Percentiles rank a stretch among this genome's conserved stretches.
These are phyloP conservation scores for Sycophaga agraensis DNA, from an alignment of 1,140 invertebrate species.

Conservation along the genomic window DNA sequence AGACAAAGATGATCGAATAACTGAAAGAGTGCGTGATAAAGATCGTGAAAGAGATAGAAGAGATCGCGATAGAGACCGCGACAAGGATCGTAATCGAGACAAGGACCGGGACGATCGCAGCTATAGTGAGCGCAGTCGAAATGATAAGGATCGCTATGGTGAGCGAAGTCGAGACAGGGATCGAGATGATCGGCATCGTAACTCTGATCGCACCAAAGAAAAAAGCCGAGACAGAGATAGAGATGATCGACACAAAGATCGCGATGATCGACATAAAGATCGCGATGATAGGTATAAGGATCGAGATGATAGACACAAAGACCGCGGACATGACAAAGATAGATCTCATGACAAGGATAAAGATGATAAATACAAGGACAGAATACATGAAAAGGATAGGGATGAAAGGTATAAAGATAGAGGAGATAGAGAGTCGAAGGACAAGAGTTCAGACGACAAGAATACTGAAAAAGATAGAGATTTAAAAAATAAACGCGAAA, in stretches of 20 bases:
- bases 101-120: conserved; percentile 4
- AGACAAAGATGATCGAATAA: conserved; percentile 21
- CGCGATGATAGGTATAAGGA: conserved; percentile 18
- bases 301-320: conserved; percentile 15
- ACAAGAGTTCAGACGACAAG: not conserved
- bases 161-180: conserved; percentile 8
- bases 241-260: conserved; percentile 11
- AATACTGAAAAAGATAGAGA: conserved; percentile 20
- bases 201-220: conserved; percentile 12
- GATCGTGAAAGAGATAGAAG: conserved; percentile 20
- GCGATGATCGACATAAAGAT: conserved; percentile 13
- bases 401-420: conserved; percentile 16
- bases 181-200: not conserved
- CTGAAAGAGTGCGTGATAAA: conserved; percentile 20
- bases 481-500: conserved; percentile 6
- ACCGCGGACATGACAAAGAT: conserved; percentile 11
- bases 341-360: conserved; percentile 15
- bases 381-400: not conserved
- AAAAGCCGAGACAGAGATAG: conserved; percentile 16
- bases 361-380: conserved; percentile 8
- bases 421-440: not conserved
- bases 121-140: conserved; percentile 13
- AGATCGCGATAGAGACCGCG: conserved; percentile 11
- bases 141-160: conserved; percentile 14
- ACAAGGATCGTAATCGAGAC: conserved; percentile 2